A percentile compares a stretch with the other conserved stretches of the same genome.
Evolutionary conservation across 2,797 vertebrate species (phyloP).

Genomic region (Tenualosa thibaudeaui): DNA sequence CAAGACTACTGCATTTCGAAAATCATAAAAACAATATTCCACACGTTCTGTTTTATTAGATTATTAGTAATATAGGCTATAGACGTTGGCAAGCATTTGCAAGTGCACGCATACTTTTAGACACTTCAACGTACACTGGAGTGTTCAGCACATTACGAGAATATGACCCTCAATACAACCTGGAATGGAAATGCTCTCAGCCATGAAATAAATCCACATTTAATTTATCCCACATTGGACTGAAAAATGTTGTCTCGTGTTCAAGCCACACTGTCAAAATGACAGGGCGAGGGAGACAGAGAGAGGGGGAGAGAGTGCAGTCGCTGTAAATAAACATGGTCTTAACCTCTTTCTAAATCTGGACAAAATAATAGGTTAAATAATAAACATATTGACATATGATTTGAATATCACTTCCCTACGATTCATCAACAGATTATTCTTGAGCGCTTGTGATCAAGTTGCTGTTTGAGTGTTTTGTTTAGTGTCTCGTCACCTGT

Average conservation of each 20-base stretch:
- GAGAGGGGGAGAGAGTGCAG: slow-evolving; percentile 38
- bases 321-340: slow-evolving; percentile 41
- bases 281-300: slow-evolving; percentile 49
- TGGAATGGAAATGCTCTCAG: slow-evolving; percentile 58
- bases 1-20: background rate
- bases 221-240: slow-evolving; percentile 71
- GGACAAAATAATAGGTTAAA: slow-evolving; percentile 21
- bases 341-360: slow-evolving; percentile 14
- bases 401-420: slow-evolving; percentile 5
- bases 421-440: background rate
- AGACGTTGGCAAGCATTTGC: slow-evolving; percentile 26
- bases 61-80: slow-evolving; percentile 37
- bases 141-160: slow-evolving; percentile 58
- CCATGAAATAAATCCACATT: slow-evolving; percentile 71
- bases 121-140: slow-evolving; percentile 39
- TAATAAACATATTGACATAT: slow-evolving; percentile 30
- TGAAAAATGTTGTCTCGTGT: slow-evolving; percentile 66
- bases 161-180: slow-evolving; percentile 53
- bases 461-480: background rate
- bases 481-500: background rate
- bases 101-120: slow-evolving; percentile 42
- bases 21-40: slow-evolving; percentile 28
- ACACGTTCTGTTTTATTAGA: slow-evolving; percentile 28
- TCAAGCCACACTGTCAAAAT: slow-evolving; percentile 70
- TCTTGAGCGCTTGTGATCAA: background rate